phyloP scores from a whole-genome alignment of 2,113 vertebrate genomes.

The Odontophorus gujanensis region DNA sequence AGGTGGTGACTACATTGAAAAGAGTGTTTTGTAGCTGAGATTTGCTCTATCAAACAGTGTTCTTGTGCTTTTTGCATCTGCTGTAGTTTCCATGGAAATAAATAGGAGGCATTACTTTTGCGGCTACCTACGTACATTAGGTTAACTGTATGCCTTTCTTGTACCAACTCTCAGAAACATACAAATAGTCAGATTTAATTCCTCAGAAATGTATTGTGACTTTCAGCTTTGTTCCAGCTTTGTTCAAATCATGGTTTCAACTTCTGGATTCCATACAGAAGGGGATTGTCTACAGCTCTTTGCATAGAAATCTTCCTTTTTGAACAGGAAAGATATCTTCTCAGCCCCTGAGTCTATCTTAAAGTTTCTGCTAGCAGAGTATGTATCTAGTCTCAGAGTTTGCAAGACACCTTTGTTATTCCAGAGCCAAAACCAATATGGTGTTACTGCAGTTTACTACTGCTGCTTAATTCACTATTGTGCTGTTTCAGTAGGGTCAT shows the following conservation, averaged over 20 bases:
- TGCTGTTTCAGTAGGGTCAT: background rate
- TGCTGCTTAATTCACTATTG: background rate
- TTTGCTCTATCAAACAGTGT: no score
- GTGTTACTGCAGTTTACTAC: background rate
- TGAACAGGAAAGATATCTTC: background rate
- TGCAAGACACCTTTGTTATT: background rate
- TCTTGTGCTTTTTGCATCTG: no score
- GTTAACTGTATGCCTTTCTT: background rate
- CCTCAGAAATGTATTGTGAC: background rate
- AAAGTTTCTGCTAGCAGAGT: background rate
- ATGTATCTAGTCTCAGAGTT: background rate
- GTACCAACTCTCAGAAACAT: background rate
- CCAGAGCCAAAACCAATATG: background rate
- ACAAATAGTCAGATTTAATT: background rate
- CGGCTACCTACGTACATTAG: no score
- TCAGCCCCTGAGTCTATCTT: background rate
- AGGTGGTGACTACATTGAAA: no score
- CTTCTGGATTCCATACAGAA: background rate
- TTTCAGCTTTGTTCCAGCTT: constrained; percentile 1
- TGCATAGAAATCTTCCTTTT: background rate
- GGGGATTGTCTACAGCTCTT: background rate
- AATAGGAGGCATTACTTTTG: no score
- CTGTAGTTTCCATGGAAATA: no score
- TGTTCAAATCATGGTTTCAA: constrained; percentile 40
- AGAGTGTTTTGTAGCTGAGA: no score